Conservation (phyloP, 2,113 vertebrate species). For the Brienomyrus brachyistius region DNA sequence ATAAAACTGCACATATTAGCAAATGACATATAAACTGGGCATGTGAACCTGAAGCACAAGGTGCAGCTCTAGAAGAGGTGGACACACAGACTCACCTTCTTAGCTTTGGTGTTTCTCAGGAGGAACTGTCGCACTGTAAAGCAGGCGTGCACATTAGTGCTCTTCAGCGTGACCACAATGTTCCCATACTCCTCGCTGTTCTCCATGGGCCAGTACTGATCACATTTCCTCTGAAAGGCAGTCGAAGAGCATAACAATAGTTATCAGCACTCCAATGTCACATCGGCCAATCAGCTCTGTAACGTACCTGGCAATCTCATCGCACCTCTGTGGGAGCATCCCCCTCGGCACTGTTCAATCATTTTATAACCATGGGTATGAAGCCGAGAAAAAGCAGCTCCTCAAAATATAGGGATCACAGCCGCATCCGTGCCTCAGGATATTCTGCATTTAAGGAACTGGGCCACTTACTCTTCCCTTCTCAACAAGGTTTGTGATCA, state of each 20-base stretch:
- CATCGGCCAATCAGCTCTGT: not conserved
- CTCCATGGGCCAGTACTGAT: conserved; percentile 95
- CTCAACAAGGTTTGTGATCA: conserved; percentile 99
- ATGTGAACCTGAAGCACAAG: not conserved
- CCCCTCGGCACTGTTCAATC: too few relatives aligned
- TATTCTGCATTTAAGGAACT: not conserved
- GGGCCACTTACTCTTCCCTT: conserved; percentile 86
- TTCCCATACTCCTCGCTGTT: conserved; percentile 93
- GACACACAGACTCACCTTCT: conserved; percentile 68
- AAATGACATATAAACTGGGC: not conserved
- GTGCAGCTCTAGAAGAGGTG: too few relatives aligned
- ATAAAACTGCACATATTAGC: not conserved
- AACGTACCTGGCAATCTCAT: not conserved
- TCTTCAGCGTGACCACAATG: conserved; percentile 89
- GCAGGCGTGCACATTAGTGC: conserved; percentile 89
- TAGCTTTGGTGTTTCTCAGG: conserved; percentile 85
- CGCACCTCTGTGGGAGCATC: not conserved
- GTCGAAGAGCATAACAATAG: not conserved
- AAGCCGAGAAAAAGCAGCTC: not conserved
- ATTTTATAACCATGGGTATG: not conserved
- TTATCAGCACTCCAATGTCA: not conserved
- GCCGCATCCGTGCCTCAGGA: not conserved
- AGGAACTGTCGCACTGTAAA: conserved; percentile 88
- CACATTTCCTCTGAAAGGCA: conserved; percentile 82
- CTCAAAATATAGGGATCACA: not conserved